Evolutionary conservation across 2,888 invertebrate genomes (phyloP), one percentile per base, ranked within the genome.

Genomic region (Sminthurinus aureus): DNA sequence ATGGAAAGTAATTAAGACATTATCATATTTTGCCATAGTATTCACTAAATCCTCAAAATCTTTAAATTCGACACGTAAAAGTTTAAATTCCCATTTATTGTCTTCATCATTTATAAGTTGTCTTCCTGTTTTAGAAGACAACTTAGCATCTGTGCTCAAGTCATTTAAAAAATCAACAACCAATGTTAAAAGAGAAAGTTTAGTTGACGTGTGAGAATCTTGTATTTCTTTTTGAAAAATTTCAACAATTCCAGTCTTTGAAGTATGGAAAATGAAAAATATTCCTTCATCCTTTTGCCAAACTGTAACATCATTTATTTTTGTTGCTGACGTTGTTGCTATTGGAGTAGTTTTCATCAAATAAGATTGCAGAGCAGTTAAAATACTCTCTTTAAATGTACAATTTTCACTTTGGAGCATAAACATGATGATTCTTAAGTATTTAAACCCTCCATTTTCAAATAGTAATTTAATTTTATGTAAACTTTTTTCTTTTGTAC

Each of bases 31-130:
- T 2, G 13, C 58, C 26, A 83, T 67, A 0, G 50, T 22, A n/a
- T 18, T 51, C 1, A 80, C 6, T 0, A 83, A 74, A 4, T 83
- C 78, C 66, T 80, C 24, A 66, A 83, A 79, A 66, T 80, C 80
- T 67, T 24, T n/a, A 80, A 83, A 79, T 67, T 26, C 26, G 0
- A 79, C 58, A 11, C 75, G 52, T 12, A 50, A 18, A 18, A 26
- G 18, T 24, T n/a, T 52, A 58, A 83, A 8, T 13, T 67, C 66
- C 83, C 83, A 83, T 20, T 71, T 12, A 51, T 50, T 51, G 18
- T 79, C 24, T 18, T 79, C 24, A 15, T 22, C 11, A 38, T 38
- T 38, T 38, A 38, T 38, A 6, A 38, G 3, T 38, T 38, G 38
- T 52, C 26, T 51, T 15, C 51, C 69, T 26, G 12, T 12, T 12